Evolutionary conservation across 2,888 invertebrate species (phyloP).

Genomic region (Lucinisca nassula): DNA sequence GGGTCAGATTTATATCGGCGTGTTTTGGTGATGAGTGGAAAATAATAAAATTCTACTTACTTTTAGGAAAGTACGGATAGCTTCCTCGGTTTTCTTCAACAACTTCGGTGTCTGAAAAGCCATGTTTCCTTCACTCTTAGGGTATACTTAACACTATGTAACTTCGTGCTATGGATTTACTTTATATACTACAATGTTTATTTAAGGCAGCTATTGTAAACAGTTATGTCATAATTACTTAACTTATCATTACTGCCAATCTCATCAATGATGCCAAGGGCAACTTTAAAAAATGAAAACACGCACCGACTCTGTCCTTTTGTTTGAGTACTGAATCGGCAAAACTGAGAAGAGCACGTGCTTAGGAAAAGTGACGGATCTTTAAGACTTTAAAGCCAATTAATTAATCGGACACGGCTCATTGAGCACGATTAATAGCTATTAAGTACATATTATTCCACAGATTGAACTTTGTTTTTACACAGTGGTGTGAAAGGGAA

Average conservation of each 20-base stretch:
- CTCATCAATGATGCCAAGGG: not conserved
- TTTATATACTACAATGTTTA: not conserved
- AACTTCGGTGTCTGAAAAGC: not conserved
- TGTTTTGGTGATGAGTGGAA: no score
- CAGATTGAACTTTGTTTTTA: no score
- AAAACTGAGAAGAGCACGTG: not conserved
- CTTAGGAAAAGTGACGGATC: not conserved
- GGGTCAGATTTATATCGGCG: no score
- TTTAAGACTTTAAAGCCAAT: not conserved
- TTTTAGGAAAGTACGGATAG: not conserved
- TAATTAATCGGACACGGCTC: not conserved
- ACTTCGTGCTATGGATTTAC: not conserved
- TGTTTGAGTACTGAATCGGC: not conserved
- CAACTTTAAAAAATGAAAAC: not conserved
- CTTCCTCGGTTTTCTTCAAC: conserved; percentile 1
- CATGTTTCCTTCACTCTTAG: not conserved
- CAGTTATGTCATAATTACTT: not conserved
- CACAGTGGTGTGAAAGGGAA: no score
- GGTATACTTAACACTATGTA: not conserved
- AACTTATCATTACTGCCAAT: not conserved
- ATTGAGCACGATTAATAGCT: no score
- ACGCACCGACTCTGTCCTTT: not conserved
- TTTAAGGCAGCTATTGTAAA: not conserved
- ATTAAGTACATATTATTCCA: no score
- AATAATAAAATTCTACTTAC: not conserved